Evolutionary conservation across 2,888 invertebrate species (phyloP).

Genomic region (Brenthis ino): DNA sequence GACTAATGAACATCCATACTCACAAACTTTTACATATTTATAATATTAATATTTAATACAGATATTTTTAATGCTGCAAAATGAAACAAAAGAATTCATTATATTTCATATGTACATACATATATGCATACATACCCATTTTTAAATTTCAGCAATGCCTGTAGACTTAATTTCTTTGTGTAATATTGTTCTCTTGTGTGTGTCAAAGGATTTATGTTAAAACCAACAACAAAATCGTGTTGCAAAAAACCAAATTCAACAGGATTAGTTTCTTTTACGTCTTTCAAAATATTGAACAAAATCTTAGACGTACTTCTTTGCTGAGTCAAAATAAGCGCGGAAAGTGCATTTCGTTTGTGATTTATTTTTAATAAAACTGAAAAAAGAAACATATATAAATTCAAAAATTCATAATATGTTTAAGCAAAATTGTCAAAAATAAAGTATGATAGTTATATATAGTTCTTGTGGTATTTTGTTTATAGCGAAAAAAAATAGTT

Average conservation of each 20-base stretch:
- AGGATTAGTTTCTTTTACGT: slow-evolving; percentile 67
- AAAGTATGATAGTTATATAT: too few species aligned
- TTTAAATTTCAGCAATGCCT: slow-evolving; percentile 73
- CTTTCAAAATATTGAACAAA: slow-evolving; percentile 85
- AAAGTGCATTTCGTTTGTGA: slow-evolving; percentile 72
- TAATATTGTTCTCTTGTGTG: slow-evolving; percentile 80
- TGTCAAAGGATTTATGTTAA: slow-evolving; percentile 81
- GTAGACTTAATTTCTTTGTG: slow-evolving; percentile 79
- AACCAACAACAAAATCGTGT: slow-evolving; percentile 89
- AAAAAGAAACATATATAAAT: slow-evolving; percentile 10
- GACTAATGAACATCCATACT: too few species aligned
- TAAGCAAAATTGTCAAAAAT: too few species aligned
- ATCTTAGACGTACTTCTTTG: slow-evolving; percentile 89
- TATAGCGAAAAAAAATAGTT: too few species aligned
- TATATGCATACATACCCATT: slow-evolving; percentile 58
- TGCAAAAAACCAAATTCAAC: slow-evolving; percentile 80
- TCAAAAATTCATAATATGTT: too few species aligned
- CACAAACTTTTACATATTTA: too few species aligned
- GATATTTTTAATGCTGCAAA: too few species aligned
- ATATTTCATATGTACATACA: neutral
- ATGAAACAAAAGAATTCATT: neutral
- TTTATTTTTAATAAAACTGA: slow-evolving; percentile 52
- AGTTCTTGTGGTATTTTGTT: too few species aligned
- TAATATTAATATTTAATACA: too few species aligned
- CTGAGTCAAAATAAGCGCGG: slow-evolving; percentile 88